Evolutionary conservation across 2,113 vertebrate species (phyloP), one percentile per base, ranked within the genome.

Genomic region (Elachura formosa): DNA sequence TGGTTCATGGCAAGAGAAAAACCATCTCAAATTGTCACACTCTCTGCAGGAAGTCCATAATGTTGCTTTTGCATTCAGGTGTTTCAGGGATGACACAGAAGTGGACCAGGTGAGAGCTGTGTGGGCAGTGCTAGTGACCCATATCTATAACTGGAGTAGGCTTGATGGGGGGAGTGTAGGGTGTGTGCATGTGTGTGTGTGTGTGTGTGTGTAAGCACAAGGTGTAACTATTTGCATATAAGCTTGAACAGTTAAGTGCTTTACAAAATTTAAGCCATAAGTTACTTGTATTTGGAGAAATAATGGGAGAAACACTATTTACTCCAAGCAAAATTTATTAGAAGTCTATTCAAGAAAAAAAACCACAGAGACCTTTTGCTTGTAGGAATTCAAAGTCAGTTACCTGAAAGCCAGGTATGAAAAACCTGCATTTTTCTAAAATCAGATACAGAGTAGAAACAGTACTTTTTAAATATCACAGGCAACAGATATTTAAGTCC

Each of bases 301-400:
- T 90, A 19, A 93, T 43, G 56, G 82, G 40, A 86, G 56, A 95
- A 96, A 93, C 93, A 63, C 61, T 91, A 63, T 72, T 94, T 98
- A 98, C 88, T 98, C 96, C 98, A 99, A 98, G 98, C 98, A 98
- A 98, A 98, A 98, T 99, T 99, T 99, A 99, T 99, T 99, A 98
- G 97, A 97, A 98, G 97, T 98, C 98, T 98, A 98, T 97, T 97
- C 96, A 98, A 98, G 98, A 96, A 97, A 98, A 97, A 97, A 97
- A 97, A 97, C 95, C 97, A 98, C 97, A 98, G 97, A 97, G 97
- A 98, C 97, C 96, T 95, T 98, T 97, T 98, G 97, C 96, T 98
- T 97, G 94, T 98, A 98, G 98, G 98, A 98, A 98, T 98, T 98
- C 94, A 94, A 96, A 97, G 90, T 97, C 97, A 97, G 92, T 97